Conservation (phyloP, 2,797 vertebrate genomes). For the Rhinatrema bivittatum region DNA sequence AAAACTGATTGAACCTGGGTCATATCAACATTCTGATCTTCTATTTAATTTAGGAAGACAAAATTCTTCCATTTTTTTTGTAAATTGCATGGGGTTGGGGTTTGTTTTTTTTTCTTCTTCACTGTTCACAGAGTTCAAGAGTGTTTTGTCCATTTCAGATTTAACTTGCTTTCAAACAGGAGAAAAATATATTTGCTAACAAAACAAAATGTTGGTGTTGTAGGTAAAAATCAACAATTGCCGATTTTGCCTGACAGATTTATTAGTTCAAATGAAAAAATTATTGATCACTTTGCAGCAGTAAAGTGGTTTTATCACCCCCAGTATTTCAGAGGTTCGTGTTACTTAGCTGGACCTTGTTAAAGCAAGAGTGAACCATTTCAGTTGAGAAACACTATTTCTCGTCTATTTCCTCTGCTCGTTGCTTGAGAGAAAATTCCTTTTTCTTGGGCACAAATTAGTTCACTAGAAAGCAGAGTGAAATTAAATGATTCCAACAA, state of each 20-base stretch:
- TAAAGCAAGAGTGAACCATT: conserved; percentile 17
- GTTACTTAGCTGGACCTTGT: conserved; percentile 26
- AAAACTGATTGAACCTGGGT: conserved; percentile 5
- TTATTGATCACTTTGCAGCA: conserved; percentile 24
- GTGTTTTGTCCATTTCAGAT: conserved; percentile 27
- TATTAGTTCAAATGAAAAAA: conserved; percentile 38
- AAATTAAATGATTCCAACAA: conserved; percentile 13
- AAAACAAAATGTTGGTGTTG: conserved; percentile 4
- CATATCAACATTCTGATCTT: conserved; percentile 9
- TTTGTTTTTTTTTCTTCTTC: conserved; percentile 20
- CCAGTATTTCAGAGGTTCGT: conserved; percentile 23
- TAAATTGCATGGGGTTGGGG: conserved; percentile 7
- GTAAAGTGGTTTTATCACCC: conserved; percentile 22
- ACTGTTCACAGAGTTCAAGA: conserved; percentile 22
- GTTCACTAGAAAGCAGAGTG: conserved; percentile 16
- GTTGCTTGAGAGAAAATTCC: conserved; percentile 30
- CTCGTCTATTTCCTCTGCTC: conserved; percentile 15
- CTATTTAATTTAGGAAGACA: conserved; percentile 9
- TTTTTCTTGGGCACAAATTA: conserved; percentile 17
- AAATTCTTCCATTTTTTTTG: too few relatives aligned
- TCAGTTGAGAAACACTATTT: conserved; percentile 24
- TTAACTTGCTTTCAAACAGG: conserved; percentile 20
- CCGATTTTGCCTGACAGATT: conserved; percentile 17
- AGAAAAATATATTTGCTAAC: conserved; percentile 17
- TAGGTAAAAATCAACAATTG: conserved; percentile 17